Conservation (phyloP, 1,140 invertebrate genomes). For the Papilio polytes region DNA sequence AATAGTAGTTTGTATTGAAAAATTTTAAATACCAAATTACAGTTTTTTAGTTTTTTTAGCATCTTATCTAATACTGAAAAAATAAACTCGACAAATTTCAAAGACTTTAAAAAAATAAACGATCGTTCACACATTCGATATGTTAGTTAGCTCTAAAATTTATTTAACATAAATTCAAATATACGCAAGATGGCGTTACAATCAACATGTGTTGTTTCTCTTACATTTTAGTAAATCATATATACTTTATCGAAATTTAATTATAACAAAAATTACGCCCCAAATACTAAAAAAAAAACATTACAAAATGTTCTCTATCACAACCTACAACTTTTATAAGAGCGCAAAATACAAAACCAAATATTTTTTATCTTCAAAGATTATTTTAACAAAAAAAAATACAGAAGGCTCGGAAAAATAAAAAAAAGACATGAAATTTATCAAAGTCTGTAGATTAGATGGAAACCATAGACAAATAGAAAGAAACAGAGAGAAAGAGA, state of each 20-base stretch:
- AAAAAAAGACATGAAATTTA: neutral
- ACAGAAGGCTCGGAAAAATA: neutral
- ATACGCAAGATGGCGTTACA: neutral
- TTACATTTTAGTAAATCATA: neutral
- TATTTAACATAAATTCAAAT: slow-evolving; percentile 40
- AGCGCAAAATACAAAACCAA: too few relatives aligned
- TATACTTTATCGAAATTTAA: neutral
- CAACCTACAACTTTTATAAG: too few relatives aligned
- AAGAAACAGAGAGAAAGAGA: neutral
- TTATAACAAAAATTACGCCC: neutral
- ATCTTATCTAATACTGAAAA: slow-evolving; percentile 80
- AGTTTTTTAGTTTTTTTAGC: slow-evolving; percentile 73
- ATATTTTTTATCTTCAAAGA: too few relatives aligned
- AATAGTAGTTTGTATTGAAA: slow-evolving; percentile 39
- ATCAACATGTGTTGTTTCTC: slow-evolving; percentile 35
- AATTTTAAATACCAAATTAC: slow-evolving; percentile 59
- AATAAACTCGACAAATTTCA: slow-evolving; percentile 59
- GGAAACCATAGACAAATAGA: too few relatives aligned
- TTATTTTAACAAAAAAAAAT: too few relatives aligned
- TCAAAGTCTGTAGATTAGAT: too few relatives aligned
- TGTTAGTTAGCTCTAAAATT: slow-evolving; percentile 58
- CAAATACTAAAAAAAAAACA: neutral
- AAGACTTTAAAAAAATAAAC: slow-evolving; percentile 56
- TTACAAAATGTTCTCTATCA: too few relatives aligned
- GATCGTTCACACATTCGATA: slow-evolving; percentile 64